Base-by-base conservation (phyloP, 92 coral and sea anemone genomes). In the Nematostella vectensis region DNA sequence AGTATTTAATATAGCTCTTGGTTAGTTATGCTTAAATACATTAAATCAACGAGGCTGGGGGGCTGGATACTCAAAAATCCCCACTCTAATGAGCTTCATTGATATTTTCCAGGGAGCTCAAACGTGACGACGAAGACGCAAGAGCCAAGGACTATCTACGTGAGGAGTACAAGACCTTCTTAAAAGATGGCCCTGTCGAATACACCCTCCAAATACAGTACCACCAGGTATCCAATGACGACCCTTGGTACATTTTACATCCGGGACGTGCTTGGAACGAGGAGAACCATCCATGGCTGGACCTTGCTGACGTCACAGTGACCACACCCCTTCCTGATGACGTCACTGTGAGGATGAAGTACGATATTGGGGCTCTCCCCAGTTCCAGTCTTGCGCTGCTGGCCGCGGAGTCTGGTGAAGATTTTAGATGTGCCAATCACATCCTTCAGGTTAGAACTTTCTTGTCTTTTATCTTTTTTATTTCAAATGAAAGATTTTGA, bases 231-330 rank as follows among this genome's bases (percentile, higher is more conserved):
- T 55, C 65, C 2, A 57, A 78, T 12, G 38, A 48, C 38, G 98
- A 91, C 53, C 78, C 85, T 21, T 79, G 83, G 11, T 70, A 70
- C 33, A 62, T 91, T 8, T 70, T 91, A 31, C 80, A 86, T 38
- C 47, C 55, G 19, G 71, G 76, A 25, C 67, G 80, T 12, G 21
- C 54, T 31, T 91, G 98, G 98, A 80, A 87, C 65, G 89, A 86
- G 59, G 59, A 30, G 0, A 71, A 80, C 1, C 96, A 91, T 54
- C 96, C 98, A 0, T 91, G 98, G 98, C 53, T 86, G 10, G 98
- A 91, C 69, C 57, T 91, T 8, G 98, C 95, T 50, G 81, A 79
- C 48, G 82, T 91, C 55, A 81, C 78, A 16, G 49, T 91, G 12
- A 78, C 81, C 2, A 57, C 87, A 2, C 55, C 77, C 27, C 81